A percentile compares a stretch with the other conserved stretches of the same genome.
Conservation (phyloP, 2,113 vertebrate species). For the Spea bombifrons region DNA sequence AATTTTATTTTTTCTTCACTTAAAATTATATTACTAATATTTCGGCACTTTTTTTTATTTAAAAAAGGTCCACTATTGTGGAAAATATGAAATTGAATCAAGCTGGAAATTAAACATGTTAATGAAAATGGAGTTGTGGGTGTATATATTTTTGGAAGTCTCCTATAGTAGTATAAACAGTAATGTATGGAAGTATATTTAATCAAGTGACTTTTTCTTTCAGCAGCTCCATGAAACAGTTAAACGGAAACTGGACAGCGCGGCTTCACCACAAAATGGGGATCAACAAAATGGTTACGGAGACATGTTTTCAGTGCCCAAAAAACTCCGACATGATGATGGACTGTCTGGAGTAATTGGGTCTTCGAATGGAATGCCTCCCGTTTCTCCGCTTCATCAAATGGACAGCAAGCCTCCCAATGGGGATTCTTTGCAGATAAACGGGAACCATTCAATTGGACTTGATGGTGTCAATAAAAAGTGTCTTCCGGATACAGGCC, state of each 20-base stretch:
- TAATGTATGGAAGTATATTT: too few relatives aligned
- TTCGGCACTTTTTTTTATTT: too few relatives aligned
- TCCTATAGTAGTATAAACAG: too few relatives aligned
- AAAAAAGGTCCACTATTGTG: too few relatives aligned
- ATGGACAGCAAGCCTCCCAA: constrained; percentile 76
- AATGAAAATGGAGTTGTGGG: too few relatives aligned
- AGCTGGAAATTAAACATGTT: too few relatives aligned
- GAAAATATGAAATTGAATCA: too few relatives aligned
- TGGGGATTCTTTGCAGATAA: constrained; percentile 63
- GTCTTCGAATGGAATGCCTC: constrained; percentile 73
- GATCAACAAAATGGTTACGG: constrained; percentile 85
- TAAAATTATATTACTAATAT: too few relatives aligned
- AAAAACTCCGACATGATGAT: constrained; percentile 81
- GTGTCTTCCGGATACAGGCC: constrained; percentile 64
- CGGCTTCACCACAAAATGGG: constrained; percentile 78
- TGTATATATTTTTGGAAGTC: too few relatives aligned
- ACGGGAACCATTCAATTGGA: constrained; percentile 68
- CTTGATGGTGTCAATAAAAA: constrained; percentile 67
- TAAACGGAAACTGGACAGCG: constrained; percentile 86
- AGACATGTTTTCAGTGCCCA: constrained; percentile 80
- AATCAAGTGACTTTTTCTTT: constrained; percentile 42
- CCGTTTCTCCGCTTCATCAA: constrained; percentile 66
- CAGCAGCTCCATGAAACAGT: constrained; percentile 89
- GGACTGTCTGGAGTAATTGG: constrained; percentile 65
- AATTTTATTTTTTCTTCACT: too few relatives aligned